Evolutionary conservation across 2,888 invertebrate genomes (phyloP).

Genomic region (Drosophila quinaria): DNA sequence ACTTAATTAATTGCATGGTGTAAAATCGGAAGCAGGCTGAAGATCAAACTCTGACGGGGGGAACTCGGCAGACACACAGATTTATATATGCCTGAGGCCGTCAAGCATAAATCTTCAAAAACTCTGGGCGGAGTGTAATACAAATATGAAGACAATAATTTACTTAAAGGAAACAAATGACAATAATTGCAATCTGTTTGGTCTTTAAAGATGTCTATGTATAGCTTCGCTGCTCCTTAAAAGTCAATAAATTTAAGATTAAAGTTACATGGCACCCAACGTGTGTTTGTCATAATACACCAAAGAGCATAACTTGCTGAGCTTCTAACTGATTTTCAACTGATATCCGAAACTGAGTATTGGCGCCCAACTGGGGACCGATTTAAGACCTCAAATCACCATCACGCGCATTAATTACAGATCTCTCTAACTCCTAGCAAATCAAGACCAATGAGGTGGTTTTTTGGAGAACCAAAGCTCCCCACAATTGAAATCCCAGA

Average conservation of each 20-base stretch:
- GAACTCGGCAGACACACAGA: constrained; percentile 17
- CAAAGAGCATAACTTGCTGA: not conserved
- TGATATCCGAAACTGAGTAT: not conserved
- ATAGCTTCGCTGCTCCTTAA: not conserved
- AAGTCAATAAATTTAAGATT: not conserved
- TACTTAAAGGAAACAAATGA: constrained; percentile 1
- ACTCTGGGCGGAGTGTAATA: not conserved
- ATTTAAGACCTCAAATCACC: constrained; percentile 40
- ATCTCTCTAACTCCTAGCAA: constrained; percentile 30
- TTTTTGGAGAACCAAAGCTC: constrained; percentile 6
- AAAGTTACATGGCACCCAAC: not conserved
- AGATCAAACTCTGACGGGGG: constrained; percentile 8
- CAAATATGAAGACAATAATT: constrained; percentile 6
- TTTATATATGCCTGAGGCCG: constrained; percentile 16
- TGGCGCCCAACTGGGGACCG: constrained; percentile 12
- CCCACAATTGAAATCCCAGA: constrained; percentile 42
- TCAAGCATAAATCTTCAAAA: constrained; percentile 43
- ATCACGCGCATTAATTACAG: constrained; percentile 49
- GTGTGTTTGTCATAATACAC: not conserved
- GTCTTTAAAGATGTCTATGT: too few relatives aligned
- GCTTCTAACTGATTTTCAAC: not conserved
- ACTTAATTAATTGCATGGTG: constrained; percentile 66
- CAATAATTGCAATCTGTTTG: not conserved
- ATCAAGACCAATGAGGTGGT: constrained; percentile 44
- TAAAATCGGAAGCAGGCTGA: constrained; percentile 26